A percentile compares a stretch with the other conserved stretches of the same genome.
Conservation (phyloP, 2,888 invertebrate species). For the Stramonita haemastoma region DNA sequence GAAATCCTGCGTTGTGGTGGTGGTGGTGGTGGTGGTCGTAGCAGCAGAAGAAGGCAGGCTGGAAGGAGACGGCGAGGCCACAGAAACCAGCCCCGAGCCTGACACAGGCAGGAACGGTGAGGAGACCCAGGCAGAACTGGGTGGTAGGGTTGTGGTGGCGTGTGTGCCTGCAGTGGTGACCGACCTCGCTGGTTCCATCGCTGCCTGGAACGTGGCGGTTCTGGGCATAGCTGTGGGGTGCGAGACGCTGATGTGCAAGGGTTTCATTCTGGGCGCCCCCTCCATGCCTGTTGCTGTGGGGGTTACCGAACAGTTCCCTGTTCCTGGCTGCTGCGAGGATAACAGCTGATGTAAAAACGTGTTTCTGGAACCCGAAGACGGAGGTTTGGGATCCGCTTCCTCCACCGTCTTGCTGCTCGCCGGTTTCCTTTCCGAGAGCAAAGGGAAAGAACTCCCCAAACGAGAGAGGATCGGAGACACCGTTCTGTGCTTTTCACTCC, state of each 20-base stretch:
- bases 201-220: not conserved
- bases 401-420: too few species aligned
- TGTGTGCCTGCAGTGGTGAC: not conserved
- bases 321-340: too few species aligned
- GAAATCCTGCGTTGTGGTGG: not conserved
- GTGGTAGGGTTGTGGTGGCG: not conserved
- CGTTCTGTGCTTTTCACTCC: not conserved
- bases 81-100: not conserved
- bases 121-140: not conserved
- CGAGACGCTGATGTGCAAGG: not conserved
- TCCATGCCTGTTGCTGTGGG: too few species aligned
- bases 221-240: not conserved
- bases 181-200: not conserved
- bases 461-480: constrained; percentile 32
- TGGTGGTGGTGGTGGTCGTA: not conserved
- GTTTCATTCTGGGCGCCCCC: not conserved
- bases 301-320: too few species aligned
- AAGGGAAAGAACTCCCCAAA: not conserved
- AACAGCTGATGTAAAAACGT: too few species aligned
- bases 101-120: not conserved
- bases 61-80: not conserved
- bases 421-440: too few species aligned
- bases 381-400: too few species aligned
- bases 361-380: too few species aligned
- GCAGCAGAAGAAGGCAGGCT: not conserved